phyloP scores from a whole-genome alignment of 2,797 vertebrate species.

The Phoebastria nigripes region DNA sequence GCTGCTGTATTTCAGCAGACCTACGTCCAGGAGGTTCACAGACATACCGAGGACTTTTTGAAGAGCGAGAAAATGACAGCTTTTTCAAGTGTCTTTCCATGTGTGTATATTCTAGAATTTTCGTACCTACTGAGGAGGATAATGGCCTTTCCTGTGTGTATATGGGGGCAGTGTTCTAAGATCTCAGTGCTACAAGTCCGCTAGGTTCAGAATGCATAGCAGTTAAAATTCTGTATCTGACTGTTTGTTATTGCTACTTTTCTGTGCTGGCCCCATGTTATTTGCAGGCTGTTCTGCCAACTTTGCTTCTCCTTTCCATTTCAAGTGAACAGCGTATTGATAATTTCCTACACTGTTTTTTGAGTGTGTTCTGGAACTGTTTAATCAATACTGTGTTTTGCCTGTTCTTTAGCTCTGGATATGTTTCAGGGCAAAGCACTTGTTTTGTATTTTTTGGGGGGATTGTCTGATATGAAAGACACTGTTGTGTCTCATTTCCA shows the following conservation, averaged over 20 bases:
- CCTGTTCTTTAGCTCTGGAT: neutral
- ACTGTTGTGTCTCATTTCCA: neutral
- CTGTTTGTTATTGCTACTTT: neutral
- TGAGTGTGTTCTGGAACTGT: neutral
- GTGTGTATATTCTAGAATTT: constrained; percentile 57
- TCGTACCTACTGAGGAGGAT: neutral
- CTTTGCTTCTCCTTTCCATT: neutral
- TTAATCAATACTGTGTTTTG: neutral
- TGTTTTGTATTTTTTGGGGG: neutral
- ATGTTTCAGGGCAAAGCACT: neutral
- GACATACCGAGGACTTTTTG: constrained; percentile 50
- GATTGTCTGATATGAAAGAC: neutral
- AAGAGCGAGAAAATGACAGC: constrained; percentile 70
- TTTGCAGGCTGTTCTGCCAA: neutral
- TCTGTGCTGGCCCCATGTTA: accelerated
- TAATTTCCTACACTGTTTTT: neutral
- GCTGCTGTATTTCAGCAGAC: constrained; percentile 64
- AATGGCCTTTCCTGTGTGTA: neutral
- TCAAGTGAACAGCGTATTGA: neutral
- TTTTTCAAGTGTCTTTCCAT: constrained; percentile 80
- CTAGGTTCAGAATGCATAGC: neutral
- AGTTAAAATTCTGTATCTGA: neutral
- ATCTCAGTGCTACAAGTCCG: neutral
- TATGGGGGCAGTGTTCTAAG: neutral
- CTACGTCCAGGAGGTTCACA: constrained; percentile 44